A percentile compares a stretch with the other conserved stretches of the same genome.
These are phyloP conservation scores for Hymenopus coronatus DNA, from an alignment of 2,888 invertebrate species.

Conservation along the genomic window DNA sequence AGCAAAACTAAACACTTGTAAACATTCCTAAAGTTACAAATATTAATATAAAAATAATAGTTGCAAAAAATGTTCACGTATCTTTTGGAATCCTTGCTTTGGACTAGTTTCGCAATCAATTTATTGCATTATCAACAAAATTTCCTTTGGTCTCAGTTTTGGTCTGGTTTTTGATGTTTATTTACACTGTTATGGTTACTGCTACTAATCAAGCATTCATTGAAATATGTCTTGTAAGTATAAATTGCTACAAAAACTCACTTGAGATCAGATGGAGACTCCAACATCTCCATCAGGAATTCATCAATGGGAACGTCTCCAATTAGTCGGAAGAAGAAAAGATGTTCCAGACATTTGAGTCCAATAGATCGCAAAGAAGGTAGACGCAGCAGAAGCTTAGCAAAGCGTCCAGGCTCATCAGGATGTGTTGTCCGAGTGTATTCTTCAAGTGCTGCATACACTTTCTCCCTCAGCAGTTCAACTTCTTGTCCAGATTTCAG, in stretches of 20 bases:
- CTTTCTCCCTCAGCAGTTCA: slow-evolving; percentile 87
- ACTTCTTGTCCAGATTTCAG: slow-evolving; percentile 79
- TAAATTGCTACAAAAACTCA: background rate
- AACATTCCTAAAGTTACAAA: too few relatives aligned
- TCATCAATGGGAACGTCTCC: slow-evolving; percentile 83
- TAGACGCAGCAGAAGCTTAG: slow-evolving; percentile 84
- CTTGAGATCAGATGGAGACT: slow-evolving; percentile 50
- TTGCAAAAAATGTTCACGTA: too few relatives aligned
- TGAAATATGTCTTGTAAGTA: too few relatives aligned
- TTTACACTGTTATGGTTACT: too few relatives aligned
- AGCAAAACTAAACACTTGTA: too few relatives aligned
- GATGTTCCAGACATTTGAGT: slow-evolving; percentile 90
- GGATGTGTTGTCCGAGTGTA: slow-evolving; percentile 87
- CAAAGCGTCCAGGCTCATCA: slow-evolving; percentile 91
- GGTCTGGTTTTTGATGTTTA: too few relatives aligned
- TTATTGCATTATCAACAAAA: too few relatives aligned
- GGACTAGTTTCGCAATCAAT: too few relatives aligned
- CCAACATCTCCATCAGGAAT: slow-evolving; percentile 79
- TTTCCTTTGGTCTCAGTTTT: too few relatives aligned
- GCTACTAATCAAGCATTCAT: too few relatives aligned
- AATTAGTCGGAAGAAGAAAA: slow-evolving; percentile 90
- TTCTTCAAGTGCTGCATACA: slow-evolving; percentile 91
- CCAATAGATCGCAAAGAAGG: slow-evolving; percentile 89
- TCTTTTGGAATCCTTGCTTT: too few relatives aligned
- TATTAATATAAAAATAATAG: too few relatives aligned